A percentile compares a stretch with the other conserved stretches of the same genome.
Conservation (phyloP, 1,140 invertebrate genomes). For the Trichogramma pretiosum region DNA sequence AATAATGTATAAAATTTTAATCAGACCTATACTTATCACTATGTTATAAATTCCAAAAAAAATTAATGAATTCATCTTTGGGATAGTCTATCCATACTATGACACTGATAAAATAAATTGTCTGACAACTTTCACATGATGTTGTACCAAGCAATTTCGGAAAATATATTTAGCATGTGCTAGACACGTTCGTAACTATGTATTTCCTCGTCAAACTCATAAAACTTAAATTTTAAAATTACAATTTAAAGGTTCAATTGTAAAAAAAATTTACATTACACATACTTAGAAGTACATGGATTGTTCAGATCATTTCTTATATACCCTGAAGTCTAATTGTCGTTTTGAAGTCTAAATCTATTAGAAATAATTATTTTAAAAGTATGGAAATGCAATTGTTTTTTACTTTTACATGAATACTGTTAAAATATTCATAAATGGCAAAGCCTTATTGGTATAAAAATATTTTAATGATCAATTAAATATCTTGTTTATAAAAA, state of each 20-base stretch:
- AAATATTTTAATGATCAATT: too few species aligned
- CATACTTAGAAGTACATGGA: slow-evolving; percentile 20
- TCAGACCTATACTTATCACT: too few species aligned
- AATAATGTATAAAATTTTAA: too few species aligned
- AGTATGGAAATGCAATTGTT: slow-evolving; percentile 6
- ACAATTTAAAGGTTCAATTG: slow-evolving; percentile 12
- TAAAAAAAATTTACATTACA: slow-evolving; percentile 23
- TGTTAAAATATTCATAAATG: background rate
- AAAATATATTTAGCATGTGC: too few species aligned
- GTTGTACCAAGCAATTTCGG: slow-evolving; percentile 7
- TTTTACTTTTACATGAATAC: slow-evolving; percentile 1
- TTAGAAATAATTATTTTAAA: background rate
- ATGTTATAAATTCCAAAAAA: too few species aligned
- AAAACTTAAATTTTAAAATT: slow-evolving; percentile 19
- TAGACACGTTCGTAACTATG: slow-evolving; percentile 5
- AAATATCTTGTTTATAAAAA: slow-evolving; percentile 9
- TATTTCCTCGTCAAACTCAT: slow-evolving; percentile 11
- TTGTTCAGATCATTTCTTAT: slow-evolving; percentile 8
- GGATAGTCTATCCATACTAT: background rate
- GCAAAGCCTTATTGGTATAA: background rate
- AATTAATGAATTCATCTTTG: too few species aligned
- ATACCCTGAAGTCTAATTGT: slow-evolving; percentile 6
- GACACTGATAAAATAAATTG: too few species aligned
- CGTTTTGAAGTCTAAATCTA: background rate
- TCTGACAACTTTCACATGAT: too few species aligned